A percentile compares a stretch with the other conserved stretches of the same genome.
Evolutionary conservation across 2,888 invertebrate genomes (phyloP).

Genomic region (Trimorus sp.): DNA sequence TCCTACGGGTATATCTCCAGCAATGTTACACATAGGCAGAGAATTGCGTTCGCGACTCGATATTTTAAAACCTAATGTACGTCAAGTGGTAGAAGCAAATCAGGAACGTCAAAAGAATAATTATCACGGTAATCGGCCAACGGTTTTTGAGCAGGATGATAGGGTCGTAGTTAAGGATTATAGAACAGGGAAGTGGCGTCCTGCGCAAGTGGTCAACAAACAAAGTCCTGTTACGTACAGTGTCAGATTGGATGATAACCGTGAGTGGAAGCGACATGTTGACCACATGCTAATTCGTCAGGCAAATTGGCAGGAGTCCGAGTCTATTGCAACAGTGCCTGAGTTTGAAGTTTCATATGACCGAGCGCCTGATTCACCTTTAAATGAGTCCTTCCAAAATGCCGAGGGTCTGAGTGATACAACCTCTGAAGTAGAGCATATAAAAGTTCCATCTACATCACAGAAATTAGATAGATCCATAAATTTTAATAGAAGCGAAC

Average conservation of each 20-base stretch:
- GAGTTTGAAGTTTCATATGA: background rate
- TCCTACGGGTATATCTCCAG: constrained; percentile 60
- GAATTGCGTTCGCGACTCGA: constrained; percentile 40
- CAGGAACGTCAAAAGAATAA: constrained; percentile 40
- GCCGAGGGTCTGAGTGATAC: background rate
- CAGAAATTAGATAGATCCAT: background rate
- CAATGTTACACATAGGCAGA: constrained; percentile 52
- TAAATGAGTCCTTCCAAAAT: background rate
- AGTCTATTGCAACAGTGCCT: background rate
- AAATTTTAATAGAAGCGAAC: constrained; percentile 1
- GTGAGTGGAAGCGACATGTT: constrained; percentile 57
- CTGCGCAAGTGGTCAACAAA: constrained; percentile 38
- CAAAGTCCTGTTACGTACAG: constrained; percentile 53
- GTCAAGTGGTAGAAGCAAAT: background rate
- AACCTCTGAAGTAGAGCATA: no score
- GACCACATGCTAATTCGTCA: constrained; percentile 58
- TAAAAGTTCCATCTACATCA: no score
- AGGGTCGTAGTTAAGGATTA: constrained; percentile 55
- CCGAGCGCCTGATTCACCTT: background rate
- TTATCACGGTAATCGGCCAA: constrained; percentile 52
- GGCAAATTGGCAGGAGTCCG: constrained; percentile 16
- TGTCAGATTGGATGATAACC: constrained; percentile 31
- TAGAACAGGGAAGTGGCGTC: constrained; percentile 35
- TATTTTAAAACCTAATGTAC: no score
- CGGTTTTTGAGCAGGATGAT: constrained; percentile 24